Base-by-base conservation (phyloP, 2,888 invertebrate genomes). In the Melieria crassipennis region DNA sequence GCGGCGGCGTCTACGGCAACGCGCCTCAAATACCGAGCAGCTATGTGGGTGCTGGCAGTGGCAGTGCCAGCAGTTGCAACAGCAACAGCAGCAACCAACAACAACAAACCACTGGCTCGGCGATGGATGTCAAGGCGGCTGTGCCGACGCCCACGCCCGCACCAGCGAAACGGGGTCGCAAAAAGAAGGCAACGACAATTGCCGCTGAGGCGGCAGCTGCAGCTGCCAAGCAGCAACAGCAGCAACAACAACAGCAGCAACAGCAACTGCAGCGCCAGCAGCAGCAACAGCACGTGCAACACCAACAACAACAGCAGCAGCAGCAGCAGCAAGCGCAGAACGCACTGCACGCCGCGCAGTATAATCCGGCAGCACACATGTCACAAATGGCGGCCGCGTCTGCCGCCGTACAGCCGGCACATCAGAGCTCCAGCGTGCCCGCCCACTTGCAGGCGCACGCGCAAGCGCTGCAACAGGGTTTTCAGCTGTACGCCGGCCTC, bases 401-500 rank as follows among this genome's bases (percentile, higher is more conserved):
- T 75, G 58, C 81, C 50, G 72, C 79, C 76, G 75, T 66, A 5
- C 74, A 73, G 42, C 73, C 76, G 1, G 75, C 78, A 5, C 87
- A 71, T 76, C 86, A 52, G 85, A 87, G 76, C 48, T 75, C 81
- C 0, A 71, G 62, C 4, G 75, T 78, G 1, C 77, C 80, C 0
- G 79, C 80, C 4, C 77, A 80, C 50, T 65, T 82, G 55, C 83
- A 83, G 16, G 80, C 83, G 7, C 85, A 85, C 69, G 83, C 85
- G 11, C 79, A 84, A 72, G 83, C 82, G 7, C 78, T 84, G 72
- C 83, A 85, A 75, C 86, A 84, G 81, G 90, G 89, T 77, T 91
- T 90, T 81, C 91, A 91, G 77, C 88, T 90, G 11, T 91, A 91
- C 78, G 88, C 89, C 1, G 89, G 89, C 6, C 80, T 90, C 13